Percentiles rank a stretch among this genome's conserved stretches.
phyloP scores from a whole-genome alignment of 2,888 invertebrate genomes.

The Rhagonycha lutea region DNA sequence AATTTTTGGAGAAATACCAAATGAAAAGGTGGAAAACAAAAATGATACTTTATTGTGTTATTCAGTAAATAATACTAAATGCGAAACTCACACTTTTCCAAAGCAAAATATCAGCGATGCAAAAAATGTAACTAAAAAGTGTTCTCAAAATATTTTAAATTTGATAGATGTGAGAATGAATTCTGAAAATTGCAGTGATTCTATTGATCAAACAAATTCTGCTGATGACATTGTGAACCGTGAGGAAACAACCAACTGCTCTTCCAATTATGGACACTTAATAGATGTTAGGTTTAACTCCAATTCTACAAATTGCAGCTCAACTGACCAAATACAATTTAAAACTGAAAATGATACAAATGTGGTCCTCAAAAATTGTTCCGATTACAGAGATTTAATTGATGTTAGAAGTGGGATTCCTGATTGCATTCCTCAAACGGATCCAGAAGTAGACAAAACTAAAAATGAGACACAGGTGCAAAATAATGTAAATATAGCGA shows the following conservation, averaged over 20 bases:
- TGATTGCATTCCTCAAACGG: background rate
- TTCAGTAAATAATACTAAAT: background rate
- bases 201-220: background rate
- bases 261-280: background rate
- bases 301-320: background rate
- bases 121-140: background rate
- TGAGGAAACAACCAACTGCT: background rate
- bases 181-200: background rate
- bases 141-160: slow-evolving; percentile 5
- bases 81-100: background rate
- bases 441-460: background rate
- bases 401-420: background rate
- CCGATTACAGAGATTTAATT: background rate
- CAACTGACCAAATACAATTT: background rate
- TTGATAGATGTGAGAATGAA: slow-evolving; percentile 3
- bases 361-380: background rate
- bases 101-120: background rate
- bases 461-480: background rate
- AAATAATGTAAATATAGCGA: background rate
- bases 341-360: background rate
- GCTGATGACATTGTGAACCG: background rate
- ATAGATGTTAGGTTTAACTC: background rate
- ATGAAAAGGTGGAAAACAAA: background rate
- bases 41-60: background rate
- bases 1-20: background rate